Conservation (phyloP, 2,797 vertebrate genomes). For the Acestrorhynchus altus region DNA sequence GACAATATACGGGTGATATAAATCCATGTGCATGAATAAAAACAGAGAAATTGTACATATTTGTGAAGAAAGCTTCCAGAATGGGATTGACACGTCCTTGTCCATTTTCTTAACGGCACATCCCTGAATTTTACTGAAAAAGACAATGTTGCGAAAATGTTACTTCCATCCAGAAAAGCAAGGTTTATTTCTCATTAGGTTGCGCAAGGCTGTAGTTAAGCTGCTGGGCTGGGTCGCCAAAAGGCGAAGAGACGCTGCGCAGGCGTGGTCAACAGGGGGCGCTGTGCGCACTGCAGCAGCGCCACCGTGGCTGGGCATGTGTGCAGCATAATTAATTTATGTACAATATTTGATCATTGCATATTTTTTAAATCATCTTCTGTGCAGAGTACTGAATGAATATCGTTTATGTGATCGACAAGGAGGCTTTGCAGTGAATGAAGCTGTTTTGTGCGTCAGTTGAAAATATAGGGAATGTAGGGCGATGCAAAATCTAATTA, state of each 20-base stretch:
- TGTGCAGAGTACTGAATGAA: constrained; percentile 81
- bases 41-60: neutral
- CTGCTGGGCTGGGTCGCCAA: neutral
- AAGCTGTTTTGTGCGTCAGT: constrained; percentile 94
- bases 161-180: too few relatives aligned
- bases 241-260: neutral
- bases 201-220: too few relatives aligned
- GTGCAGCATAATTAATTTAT: constrained; percentile 60
- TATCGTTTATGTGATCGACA: constrained; percentile 90
- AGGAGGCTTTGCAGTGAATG: constrained; percentile 83
- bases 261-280: constrained; percentile 47
- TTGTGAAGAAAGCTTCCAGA: neutral
- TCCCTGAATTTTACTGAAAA: too few relatives aligned
- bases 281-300: constrained; percentile 42
- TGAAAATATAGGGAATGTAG: constrained; percentile 99
- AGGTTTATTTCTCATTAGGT: too few relatives aligned
- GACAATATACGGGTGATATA: too few relatives aligned
- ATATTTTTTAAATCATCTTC: constrained; percentile 88
- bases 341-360: constrained; percentile 90
- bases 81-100: neutral
- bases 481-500: constrained; percentile 99
- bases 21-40: neutral
- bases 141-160: too few relatives aligned
- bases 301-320: constrained; percentile 33
- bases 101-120: too few relatives aligned